These are phyloP conservation scores for Sprattus sprattus DNA, from an alignment of 2,113 vertebrate genomes.

Conservation along the genomic window DNA sequence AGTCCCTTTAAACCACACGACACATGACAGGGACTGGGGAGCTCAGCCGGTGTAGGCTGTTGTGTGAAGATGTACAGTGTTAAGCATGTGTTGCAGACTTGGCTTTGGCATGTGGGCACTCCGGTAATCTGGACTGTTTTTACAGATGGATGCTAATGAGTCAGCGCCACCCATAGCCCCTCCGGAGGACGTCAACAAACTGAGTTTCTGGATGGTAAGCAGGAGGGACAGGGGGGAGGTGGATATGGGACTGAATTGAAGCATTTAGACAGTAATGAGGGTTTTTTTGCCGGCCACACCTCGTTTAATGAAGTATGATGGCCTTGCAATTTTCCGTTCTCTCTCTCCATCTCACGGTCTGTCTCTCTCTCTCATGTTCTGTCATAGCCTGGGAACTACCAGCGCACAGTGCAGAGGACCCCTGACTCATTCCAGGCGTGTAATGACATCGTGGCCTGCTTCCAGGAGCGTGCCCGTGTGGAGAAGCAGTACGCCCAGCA, in stretches of 20 bases:
- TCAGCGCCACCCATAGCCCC: slow-evolving; percentile 62
- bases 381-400: slow-evolving; percentile 74
- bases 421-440: slow-evolving; percentile 75
- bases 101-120: neutral
- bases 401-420: slow-evolving; percentile 69
- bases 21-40: neutral
- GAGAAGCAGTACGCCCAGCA: slow-evolving; percentile 77
- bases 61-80: neutral
- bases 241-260: neutral
- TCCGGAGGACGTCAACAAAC: slow-evolving; percentile 60
- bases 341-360: neutral
- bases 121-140: neutral
- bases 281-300: neutral
- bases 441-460: slow-evolving; percentile 77
- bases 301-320: neutral
- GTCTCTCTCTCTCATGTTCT: slow-evolving; percentile 4
- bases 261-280: neutral
- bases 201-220: slow-evolving; percentile 80
- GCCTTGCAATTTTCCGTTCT: neutral
- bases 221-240: neutral
- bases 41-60: neutral
- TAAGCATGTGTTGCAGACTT: slow-evolving; percentile 1
- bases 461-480: slow-evolving; percentile 78
- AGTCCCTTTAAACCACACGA: neutral
- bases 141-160: slow-evolving; percentile 32